Conservation (phyloP, 2,797 vertebrate genomes). For the Poeciliopsis gracilis region DNA sequence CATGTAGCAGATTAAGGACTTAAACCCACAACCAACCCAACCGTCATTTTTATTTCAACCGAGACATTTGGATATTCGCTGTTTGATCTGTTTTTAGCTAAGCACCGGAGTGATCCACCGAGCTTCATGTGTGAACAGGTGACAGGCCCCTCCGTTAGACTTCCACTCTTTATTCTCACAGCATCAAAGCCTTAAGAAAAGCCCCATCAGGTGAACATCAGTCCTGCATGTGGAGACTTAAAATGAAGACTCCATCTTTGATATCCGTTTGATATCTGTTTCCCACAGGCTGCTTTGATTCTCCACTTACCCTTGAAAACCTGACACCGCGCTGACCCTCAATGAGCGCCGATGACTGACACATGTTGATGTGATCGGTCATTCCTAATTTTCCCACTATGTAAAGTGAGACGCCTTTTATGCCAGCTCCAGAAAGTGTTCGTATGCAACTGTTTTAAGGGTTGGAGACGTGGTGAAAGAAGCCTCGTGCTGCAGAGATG, state of each 20-base stretch:
- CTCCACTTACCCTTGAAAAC: constrained; percentile 34
- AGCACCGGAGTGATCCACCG: constrained; percentile 43
- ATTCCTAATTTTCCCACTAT: constrained; percentile 1
- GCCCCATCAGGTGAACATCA: constrained; percentile 68
- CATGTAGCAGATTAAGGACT: constrained; percentile 39
- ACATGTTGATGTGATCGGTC: constrained; percentile 29
- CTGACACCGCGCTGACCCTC: constrained; percentile 43
- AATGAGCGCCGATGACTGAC: constrained; percentile 38
- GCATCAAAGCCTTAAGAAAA: constrained; percentile 75
- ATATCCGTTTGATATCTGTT: constrained; percentile 73
- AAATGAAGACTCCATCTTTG: constrained; percentile 70
- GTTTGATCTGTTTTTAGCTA: constrained; percentile 69
- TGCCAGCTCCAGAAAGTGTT: constrained; percentile 3
- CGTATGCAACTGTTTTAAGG: neutral
- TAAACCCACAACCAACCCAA: constrained; percentile 13
- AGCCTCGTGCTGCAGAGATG: neutral
- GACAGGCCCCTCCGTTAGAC: constrained; percentile 55
- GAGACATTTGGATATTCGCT: constrained; percentile 44
- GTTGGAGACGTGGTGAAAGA: neutral
- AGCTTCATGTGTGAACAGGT: constrained; percentile 73
- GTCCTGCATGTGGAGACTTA: constrained; percentile 62
- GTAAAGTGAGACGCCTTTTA: constrained; percentile 27
- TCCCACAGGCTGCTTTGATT: constrained; percentile 56
- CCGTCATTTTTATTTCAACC: constrained; percentile 36
- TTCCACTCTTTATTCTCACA: constrained; percentile 64